These are phyloP conservation scores for Blennius ocellaris DNA, from an alignment of 2,113 vertebrate genomes.

Conservation along the genomic window DNA sequence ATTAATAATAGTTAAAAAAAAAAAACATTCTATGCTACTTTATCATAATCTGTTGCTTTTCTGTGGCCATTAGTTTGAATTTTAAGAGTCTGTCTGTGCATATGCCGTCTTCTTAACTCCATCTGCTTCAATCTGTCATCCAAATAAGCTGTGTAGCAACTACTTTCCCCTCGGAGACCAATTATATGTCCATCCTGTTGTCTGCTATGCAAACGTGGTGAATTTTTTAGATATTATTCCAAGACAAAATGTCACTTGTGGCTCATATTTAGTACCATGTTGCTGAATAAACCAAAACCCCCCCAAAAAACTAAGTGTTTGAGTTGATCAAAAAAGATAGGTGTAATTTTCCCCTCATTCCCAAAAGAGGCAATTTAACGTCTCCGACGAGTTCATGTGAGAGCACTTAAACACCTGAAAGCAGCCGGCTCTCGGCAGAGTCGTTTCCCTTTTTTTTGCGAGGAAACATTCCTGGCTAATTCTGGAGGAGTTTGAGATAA, in stretches of 20 bases:
- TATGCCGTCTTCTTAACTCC: slow-evolving; percentile 19
- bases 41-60: not conserved
- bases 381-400: slow-evolving; percentile 24
- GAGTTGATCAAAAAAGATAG: slow-evolving; percentile 37
- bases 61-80: slow-evolving; percentile 2
- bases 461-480: slow-evolving; percentile 63
- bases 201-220: not conserved
- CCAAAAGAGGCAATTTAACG: not conserved
- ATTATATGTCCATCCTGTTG: slow-evolving; percentile 5
- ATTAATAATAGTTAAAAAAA: not conserved
- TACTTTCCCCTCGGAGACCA: slow-evolving; percentile 17
- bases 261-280: not conserved
- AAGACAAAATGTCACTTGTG: not conserved
- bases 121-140: slow-evolving; percentile 33
- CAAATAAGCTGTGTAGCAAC: not conserved
- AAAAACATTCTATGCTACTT: not conserved
- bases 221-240: not conserved
- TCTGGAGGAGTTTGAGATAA: slow-evolving; percentile 48
- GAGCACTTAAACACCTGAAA: slow-evolving; percentile 14
- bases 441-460: slow-evolving; percentile 22
- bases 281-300: not conserved
- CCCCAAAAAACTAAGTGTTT: not conserved
- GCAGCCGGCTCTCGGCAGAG: not conserved
- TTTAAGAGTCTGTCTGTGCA: slow-evolving; percentile 8
- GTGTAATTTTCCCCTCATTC: slow-evolving; percentile 27